Evolutionary conservation across 2,888 invertebrate genomes (phyloP).

Genomic region (Chalcis sispes): DNA sequence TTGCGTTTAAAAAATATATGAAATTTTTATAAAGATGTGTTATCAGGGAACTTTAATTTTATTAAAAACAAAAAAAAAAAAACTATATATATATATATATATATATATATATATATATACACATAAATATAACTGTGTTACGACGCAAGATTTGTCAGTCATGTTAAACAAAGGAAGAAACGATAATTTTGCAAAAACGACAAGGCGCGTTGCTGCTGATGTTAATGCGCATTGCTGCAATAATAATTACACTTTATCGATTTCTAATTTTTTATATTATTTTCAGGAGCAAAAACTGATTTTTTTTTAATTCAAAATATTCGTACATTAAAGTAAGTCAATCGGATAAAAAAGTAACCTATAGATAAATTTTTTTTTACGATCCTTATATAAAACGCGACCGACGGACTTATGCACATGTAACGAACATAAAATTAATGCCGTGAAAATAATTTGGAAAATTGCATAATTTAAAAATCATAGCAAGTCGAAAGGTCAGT

Average conservation of each 20-base stretch:
- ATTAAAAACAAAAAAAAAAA: background rate
- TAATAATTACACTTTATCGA: slow-evolving; percentile 9
- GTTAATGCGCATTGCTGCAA: slow-evolving; percentile 48
- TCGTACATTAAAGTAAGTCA: background rate
- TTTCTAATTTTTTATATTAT: no score
- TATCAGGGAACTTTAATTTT: slow-evolving; percentile 3
- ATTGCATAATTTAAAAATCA: background rate
- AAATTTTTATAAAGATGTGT: background rate
- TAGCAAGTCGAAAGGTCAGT: slow-evolving; percentile 24
- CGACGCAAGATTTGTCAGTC: slow-evolving; percentile 51
- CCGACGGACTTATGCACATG: no score
- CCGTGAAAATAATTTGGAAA: background rate
- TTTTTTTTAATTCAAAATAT: slow-evolving; percentile 20
- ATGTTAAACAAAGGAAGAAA: slow-evolving; percentile 47
- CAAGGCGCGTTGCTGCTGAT: slow-evolving; percentile 54
- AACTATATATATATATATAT: background rate
- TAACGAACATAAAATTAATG: no score
- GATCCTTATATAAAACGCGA: no score
- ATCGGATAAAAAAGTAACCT: no score
- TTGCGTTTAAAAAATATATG: slow-evolving; percentile 47
- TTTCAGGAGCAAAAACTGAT: slow-evolving; percentile 44
- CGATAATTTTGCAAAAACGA: background rate
- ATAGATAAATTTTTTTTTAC: no score
- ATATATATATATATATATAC: slow-evolving; percentile 21
- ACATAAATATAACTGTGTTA: slow-evolving; percentile 51